Evolutionary conservation across 1,140 invertebrate genomes (phyloP).

Genomic region (Drosophila varians): DNA sequence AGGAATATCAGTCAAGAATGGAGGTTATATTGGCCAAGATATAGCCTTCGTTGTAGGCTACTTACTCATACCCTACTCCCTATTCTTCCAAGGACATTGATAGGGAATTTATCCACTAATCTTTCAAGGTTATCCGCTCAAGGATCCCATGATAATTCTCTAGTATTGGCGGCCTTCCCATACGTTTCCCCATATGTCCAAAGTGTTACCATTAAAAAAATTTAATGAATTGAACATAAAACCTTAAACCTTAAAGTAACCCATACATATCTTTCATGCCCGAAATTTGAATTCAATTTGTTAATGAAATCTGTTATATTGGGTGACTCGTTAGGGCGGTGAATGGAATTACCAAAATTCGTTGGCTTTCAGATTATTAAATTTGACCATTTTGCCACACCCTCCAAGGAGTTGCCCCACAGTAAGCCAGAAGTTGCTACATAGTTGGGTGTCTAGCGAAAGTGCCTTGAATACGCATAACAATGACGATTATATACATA

Average conservation of each 20-base stretch:
- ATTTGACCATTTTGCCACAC: conserved; percentile 1
- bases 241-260: neutral
- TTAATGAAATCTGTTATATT: neutral
- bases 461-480: conserved; percentile 72
- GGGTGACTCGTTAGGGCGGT: conserved; percentile 2
- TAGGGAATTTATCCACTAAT: too few relatives aligned
- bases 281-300: neutral
- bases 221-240: too few relatives aligned
- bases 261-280: neutral
- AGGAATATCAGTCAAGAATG: too few relatives aligned
- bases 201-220: too few relatives aligned
- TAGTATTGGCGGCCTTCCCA: too few relatives aligned
- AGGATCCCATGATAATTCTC: too few relatives aligned
- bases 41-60: too few relatives aligned
- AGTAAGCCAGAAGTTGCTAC: conserved; percentile 16
- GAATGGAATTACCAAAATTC: conserved; percentile 26
- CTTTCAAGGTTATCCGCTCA: too few relatives aligned
- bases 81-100: too few relatives aligned
- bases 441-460: conserved; percentile 57
- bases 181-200: too few relatives aligned
- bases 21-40: too few relatives aligned
- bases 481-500: conserved; percentile 66
- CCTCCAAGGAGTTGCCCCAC: conserved; percentile 3
- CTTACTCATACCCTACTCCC: too few relatives aligned
- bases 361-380: conserved; percentile 19